These are phyloP conservation scores for Nomia melanderi DNA, from an alignment of 1,140 invertebrate species.

Conservation along the genomic window DNA sequence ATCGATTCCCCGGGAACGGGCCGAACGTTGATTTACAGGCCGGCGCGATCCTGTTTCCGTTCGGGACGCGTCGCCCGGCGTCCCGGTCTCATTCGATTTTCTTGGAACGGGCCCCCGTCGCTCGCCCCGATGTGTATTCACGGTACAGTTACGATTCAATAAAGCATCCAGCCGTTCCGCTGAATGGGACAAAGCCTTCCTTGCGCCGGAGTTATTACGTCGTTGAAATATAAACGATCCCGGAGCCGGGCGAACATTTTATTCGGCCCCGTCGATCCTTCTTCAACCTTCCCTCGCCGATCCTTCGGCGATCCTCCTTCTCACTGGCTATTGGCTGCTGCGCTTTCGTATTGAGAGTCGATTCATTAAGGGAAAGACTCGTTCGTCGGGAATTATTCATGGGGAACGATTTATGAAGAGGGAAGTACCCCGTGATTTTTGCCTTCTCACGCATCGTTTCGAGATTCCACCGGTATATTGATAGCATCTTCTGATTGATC, in stretches of 20 bases:
- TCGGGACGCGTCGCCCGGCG: too few species aligned
- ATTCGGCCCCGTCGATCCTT: not conserved
- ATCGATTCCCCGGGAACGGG: conserved; percentile 19
- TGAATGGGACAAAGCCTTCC: not conserved
- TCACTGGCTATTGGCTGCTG: too few species aligned
- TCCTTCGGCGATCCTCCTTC: too few species aligned
- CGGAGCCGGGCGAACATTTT: not conserved
- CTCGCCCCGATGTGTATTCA: conserved; percentile 10
- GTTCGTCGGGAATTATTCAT: too few species aligned
- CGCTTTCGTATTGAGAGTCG: too few species aligned
- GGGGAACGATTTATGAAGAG: too few species aligned
- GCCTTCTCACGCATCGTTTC: too few species aligned
- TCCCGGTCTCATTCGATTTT: not conserved
- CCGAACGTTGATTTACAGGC: not conserved
- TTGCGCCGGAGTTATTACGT: conserved; percentile 2
- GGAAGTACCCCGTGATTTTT: too few species aligned
- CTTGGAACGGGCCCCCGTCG: not conserved
- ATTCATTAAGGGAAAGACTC: too few species aligned
- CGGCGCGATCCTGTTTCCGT: not conserved
- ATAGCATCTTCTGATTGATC: too few species aligned
- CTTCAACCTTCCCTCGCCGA: too few species aligned
- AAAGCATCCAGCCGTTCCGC: not conserved
- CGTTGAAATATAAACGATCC: not conserved
- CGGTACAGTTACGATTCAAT: conserved; percentile 1
- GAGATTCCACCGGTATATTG: too few species aligned